Conservation (phyloP, 2,888 invertebrate genomes). For the Hypolimnas misippus region DNA sequence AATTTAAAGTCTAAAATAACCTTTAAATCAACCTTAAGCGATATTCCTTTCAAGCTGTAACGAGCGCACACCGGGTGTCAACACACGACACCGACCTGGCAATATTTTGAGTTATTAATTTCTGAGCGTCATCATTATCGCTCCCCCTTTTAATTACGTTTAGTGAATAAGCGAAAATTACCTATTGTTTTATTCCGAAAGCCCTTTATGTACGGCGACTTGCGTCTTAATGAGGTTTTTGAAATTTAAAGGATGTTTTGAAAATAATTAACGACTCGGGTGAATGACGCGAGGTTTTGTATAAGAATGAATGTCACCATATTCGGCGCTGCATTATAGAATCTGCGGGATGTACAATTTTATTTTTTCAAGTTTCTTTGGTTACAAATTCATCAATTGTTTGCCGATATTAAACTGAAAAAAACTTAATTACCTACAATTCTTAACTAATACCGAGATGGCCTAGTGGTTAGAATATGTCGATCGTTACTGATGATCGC, state of each 20-base stretch:
- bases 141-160: constrained; percentile 74
- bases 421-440: too few relatives aligned
- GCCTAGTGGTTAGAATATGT: too few relatives aligned
- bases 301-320: constrained; percentile 27
- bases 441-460: too few relatives aligned
- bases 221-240: constrained; percentile 80
- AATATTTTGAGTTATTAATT: constrained; percentile 67
- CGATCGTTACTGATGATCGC: too few relatives aligned
- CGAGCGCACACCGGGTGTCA: constrained; percentile 10
- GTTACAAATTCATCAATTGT: too few relatives aligned
- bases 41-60: constrained; percentile 15
- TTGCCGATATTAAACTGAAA: too few relatives aligned
- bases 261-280: constrained; percentile 73
- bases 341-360: too few relatives aligned
- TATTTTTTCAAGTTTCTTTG: too few relatives aligned
- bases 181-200: constrained; percentile 75
- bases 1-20: neutral
- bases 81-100: constrained; percentile 49
- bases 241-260: constrained; percentile 76
- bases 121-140: constrained; percentile 65
- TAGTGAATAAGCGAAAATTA: constrained; percentile 83
- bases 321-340: neutral
- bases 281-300: constrained; percentile 52
- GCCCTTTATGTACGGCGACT: constrained; percentile 67
- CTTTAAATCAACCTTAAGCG: constrained; percentile 4